Evolutionary conservation across 2,113 vertebrate species (phyloP).

Genomic region (Myiopsitta monachus): DNA sequence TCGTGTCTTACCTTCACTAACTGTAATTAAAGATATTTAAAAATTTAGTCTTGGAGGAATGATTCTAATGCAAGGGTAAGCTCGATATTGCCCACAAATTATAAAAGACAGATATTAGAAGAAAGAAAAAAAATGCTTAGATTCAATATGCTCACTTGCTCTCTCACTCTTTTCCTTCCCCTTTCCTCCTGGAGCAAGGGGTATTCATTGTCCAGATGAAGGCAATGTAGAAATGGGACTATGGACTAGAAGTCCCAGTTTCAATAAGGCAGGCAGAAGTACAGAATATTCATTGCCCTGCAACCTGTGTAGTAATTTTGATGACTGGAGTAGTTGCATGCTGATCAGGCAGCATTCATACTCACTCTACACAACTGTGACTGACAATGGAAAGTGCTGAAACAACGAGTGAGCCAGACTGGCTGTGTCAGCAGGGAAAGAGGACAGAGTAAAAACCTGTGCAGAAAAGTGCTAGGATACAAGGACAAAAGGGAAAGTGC

Average conservation of each 20-base stretch:
- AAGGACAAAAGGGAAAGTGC: background rate
- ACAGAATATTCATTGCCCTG: slow-evolving; percentile 20
- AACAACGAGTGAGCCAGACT: slow-evolving; percentile 8
- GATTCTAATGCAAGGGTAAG: background rate
- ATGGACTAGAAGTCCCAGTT: background rate
- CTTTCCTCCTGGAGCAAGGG: background rate
- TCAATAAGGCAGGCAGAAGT: background rate
- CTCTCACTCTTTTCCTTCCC: background rate
- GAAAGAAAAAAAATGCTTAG: background rate
- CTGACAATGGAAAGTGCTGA: background rate
- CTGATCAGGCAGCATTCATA: background rate
- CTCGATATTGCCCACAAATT: background rate
- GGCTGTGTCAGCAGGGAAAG: slow-evolving; percentile 6
- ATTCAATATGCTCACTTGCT: background rate
- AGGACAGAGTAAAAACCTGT: background rate
- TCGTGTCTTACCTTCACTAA: slow-evolving; percentile 67
- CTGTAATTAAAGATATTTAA: slow-evolving; percentile 76
- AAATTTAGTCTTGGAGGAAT: slow-evolving; percentile 14
- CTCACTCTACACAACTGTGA: background rate
- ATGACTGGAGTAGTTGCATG: background rate
- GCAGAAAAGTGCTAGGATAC: background rate
- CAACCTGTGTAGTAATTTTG: background rate
- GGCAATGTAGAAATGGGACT: background rate
- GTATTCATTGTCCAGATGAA: background rate
- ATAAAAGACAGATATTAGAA: background rate